Percentiles rank a stretch among this genome's conserved stretches.
These are phyloP conservation scores for Uloborus diversus DNA, from an alignment of 1,140 invertebrate genomes.

Conservation along the genomic window DNA sequence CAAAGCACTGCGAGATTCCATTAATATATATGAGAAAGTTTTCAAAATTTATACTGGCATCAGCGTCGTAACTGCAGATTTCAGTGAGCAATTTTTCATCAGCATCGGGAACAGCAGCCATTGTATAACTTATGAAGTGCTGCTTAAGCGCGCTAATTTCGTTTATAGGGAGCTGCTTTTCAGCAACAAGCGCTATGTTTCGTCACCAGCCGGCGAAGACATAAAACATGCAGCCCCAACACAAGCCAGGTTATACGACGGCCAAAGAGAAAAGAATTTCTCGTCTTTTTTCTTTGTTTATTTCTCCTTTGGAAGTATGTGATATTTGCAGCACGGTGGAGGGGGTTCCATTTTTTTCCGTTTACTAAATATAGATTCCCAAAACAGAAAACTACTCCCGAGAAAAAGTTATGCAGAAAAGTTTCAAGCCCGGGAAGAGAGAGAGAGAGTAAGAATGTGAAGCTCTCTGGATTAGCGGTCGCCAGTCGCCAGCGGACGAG, in stretches of 20 bases:
- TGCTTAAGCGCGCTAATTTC: not conserved
- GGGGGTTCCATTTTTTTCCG: too few relatives aligned
- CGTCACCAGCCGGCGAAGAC: constrained; percentile 7
- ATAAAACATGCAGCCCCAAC: constrained; percentile 15
- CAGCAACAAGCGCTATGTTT: constrained; percentile 30
- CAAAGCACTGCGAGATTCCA: too few relatives aligned
- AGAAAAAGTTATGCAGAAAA: not conserved
- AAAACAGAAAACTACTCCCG: constrained; percentile 16
- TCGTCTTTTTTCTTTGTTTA: too few relatives aligned
- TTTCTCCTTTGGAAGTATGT: constrained; percentile 22
- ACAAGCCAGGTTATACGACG: not conserved
- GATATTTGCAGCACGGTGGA: constrained; percentile 5
- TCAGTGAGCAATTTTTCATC: too few relatives aligned
- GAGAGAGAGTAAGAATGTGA: too few relatives aligned
- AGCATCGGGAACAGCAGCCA: not conserved
- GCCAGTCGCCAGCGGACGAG: too few relatives aligned
- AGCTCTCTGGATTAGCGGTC: too few relatives aligned
- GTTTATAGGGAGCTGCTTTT: constrained; percentile 34
- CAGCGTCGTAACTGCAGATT: too few relatives aligned
- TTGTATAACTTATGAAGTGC: not conserved
- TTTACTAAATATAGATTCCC: constrained; percentile 27
- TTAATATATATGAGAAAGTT: too few relatives aligned
- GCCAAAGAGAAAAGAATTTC: not conserved
- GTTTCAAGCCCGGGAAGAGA: not conserved
- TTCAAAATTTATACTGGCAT: too few relatives aligned